Evolutionary conservation across 2,797 vertebrate genomes (phyloP), one percentile per base, ranked within the genome.

Genomic region (Melanotaenia maccullochi): DNA sequence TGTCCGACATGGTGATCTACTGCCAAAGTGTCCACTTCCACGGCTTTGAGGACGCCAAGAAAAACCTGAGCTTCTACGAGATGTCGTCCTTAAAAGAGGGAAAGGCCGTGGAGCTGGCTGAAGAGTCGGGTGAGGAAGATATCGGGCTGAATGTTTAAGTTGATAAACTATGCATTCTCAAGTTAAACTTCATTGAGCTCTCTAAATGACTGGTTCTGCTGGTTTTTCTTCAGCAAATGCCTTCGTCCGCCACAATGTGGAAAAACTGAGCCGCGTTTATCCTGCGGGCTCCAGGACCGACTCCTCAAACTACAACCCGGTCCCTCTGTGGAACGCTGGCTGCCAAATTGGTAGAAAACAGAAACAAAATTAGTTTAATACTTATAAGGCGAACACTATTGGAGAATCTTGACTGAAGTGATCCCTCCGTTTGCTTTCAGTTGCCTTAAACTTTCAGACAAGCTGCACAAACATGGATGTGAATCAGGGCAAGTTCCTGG

Each of bases 401-500:
- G 22, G 20, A 1, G 13, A 33, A 7, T 24, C 13, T 28, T 9
- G 7, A 12, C 11, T 36, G 5, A 22, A 9, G 30, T 2, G 32
- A 35, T 60, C 6, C 18, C 9, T 72, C 16, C 8, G 14, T 38
- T 28, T 1, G 28, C 16, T 65, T 75, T 22, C 71, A 99, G 98
- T 99, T 92, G 96, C 98, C 71, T 88, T 99, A n/a, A 99, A 99
- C 92, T 98, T 99, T 93, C 98, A 99, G 94, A 97, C 96, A 0
- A 87, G 85, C 28, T 93, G 95, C 71, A 8, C 82, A 22, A 95
- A 97, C 73, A 97, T 99, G 97, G 96, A 98, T 44, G 52, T 99
- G 57, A 96, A 99, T 88, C 97, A 97, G 84, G 97, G 97, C 6
- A 93, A 89, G 33, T 99, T 99, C 90, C 88, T 93, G 82, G 94